Conservation (phyloP, 2,888 invertebrate genomes). For the Galerucella nymphaeae region DNA sequence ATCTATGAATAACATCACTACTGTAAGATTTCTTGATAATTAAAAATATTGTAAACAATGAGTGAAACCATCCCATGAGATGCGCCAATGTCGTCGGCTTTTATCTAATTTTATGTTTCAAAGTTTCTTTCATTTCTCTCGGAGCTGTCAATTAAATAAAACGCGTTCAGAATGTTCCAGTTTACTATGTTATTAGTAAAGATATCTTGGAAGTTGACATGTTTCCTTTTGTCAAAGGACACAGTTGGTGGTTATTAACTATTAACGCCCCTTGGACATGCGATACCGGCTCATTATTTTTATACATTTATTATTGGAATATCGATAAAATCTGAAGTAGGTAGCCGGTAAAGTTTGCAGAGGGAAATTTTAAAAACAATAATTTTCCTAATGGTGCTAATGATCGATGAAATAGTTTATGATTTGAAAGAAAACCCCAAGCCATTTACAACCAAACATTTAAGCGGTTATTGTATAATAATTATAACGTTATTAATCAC, state of each 20-base stretch:
- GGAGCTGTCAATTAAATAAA: slow-evolving; percentile 12
- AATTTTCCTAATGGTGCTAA: neutral
- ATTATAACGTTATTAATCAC: neutral
- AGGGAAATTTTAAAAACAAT: neutral
- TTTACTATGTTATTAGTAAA: slow-evolving; percentile 13
- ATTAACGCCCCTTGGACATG: slow-evolving; percentile 8
- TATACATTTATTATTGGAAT: neutral
- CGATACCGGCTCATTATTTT: neutral
- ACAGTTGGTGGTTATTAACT: slow-evolving; percentile 6
- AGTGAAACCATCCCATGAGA: neutral
- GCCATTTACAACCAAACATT: slow-evolving; percentile 6
- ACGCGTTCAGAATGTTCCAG: slow-evolving; percentile 11
- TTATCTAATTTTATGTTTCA: slow-evolving; percentile 19
- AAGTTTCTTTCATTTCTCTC: slow-evolving; percentile 10
- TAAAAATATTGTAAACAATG: too few species aligned
- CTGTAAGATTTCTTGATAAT: too few species aligned
- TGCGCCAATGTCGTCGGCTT: neutral
- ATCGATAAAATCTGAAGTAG: neutral
- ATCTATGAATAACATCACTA: too few species aligned
- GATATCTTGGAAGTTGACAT: slow-evolving; percentile 17
- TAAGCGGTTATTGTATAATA: slow-evolving; percentile 1
- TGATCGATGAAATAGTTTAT: neutral
- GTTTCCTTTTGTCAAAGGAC: slow-evolving; percentile 12
- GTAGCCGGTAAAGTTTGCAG: neutral
- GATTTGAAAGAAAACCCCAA: too few species aligned